Conservation (phyloP, 2,113 vertebrate genomes). For the Genyomyrus donnyi region DNA sequence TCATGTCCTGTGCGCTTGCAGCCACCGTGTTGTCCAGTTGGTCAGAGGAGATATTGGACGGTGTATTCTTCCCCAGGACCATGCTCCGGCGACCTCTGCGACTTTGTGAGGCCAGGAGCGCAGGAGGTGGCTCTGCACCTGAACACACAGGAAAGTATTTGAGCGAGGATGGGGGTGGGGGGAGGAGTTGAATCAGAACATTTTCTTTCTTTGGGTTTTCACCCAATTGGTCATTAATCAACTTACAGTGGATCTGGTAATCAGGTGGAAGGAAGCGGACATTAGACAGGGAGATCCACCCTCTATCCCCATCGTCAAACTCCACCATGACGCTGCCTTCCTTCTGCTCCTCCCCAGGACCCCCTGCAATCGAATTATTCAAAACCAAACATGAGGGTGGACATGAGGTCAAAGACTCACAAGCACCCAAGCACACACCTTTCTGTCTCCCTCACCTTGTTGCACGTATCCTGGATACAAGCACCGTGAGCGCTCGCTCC, state of each 20-base stretch:
- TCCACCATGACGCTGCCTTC: slow-evolving; percentile 81
- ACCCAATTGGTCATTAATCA: no score
- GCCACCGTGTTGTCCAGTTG: slow-evolving; percentile 51
- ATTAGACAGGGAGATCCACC: slow-evolving; percentile 80
- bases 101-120: slow-evolving; percentile 74
- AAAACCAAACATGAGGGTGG: not conserved
- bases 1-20: slow-evolving; percentile 47
- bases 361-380: slow-evolving; percentile 34
- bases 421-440: not conserved
- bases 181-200: not conserved
- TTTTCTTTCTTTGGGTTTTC: not conserved
- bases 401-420: not conserved
- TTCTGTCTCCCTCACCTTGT: slow-evolving; percentile 61
- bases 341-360: slow-evolving; percentile 75
- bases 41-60: slow-evolving; percentile 57
- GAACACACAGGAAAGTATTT: not conserved
- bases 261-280: slow-evolving; percentile 86
- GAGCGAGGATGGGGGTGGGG: not conserved
- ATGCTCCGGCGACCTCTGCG: slow-evolving; percentile 63
- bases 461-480: slow-evolving; percentile 84
- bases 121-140: slow-evolving; percentile 88
- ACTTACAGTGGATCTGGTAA: slow-evolving; percentile 90
- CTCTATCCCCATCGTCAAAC: slow-evolving; percentile 91
- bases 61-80: slow-evolving; percentile 46
- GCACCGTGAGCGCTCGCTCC: slow-evolving; percentile 90